A percentile compares a stretch with the other conserved stretches of the same genome.
phyloP scores from a whole-genome alignment of 2,888 invertebrate species.

The Ochropacha duplaris region DNA sequence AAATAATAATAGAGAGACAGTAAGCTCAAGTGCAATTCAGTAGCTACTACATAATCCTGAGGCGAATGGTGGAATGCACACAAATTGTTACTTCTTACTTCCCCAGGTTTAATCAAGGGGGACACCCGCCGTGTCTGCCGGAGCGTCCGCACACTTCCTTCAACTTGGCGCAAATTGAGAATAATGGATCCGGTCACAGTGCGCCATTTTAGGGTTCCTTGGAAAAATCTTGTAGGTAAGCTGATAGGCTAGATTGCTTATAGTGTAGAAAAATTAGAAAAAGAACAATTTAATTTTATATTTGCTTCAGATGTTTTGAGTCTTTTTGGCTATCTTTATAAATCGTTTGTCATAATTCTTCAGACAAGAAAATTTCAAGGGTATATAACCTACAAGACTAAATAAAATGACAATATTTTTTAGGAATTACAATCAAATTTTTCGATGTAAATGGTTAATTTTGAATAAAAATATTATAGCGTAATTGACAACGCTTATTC shows the following conservation, averaged over 20 bases:
- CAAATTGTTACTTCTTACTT: conserved; percentile 76
- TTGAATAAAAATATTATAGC: neutral
- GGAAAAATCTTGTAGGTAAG: conserved; percentile 55
- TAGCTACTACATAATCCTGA: conserved; percentile 45
- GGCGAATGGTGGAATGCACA: conserved; percentile 59
- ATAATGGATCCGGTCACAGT: conserved; percentile 63
- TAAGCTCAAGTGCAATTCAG: conserved; percentile 56
- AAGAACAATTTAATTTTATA: conserved; percentile 9
- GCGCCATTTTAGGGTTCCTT: conserved; percentile 63
- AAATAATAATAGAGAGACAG: conserved; percentile 10
- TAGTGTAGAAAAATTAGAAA: conserved; percentile 13
- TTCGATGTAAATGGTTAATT: neutral
- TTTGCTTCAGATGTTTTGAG: neutral
- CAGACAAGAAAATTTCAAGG: too few species aligned
- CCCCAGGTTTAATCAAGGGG: conserved; percentile 79
- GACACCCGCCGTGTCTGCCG: conserved; percentile 75
- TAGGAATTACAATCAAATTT: too few species aligned
- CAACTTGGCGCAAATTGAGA: conserved; percentile 78
- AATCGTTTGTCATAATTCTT: too few species aligned
- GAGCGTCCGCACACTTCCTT: conserved; percentile 56
- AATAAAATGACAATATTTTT: too few species aligned
- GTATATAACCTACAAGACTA: too few species aligned
- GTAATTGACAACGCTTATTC: neutral
- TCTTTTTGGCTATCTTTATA: neutral
- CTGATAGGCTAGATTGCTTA: conserved; percentile 16